Evolutionary conservation across 2,888 invertebrate genomes (phyloP).

Genomic region (Oxytorus armatus): DNA sequence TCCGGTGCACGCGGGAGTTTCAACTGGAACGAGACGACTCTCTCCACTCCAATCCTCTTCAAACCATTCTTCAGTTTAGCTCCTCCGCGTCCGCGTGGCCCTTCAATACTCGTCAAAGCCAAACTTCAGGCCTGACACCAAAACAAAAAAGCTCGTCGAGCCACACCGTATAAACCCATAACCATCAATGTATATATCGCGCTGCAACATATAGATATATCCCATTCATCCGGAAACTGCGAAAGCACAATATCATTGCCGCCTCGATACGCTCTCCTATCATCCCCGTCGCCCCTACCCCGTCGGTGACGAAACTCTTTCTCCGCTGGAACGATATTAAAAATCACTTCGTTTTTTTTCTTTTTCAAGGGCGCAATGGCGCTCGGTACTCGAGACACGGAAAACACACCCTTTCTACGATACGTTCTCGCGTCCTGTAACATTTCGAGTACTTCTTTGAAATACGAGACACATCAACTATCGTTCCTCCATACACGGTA

Average conservation of each 20-base stretch:
- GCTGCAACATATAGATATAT: slow-evolving; percentile 11
- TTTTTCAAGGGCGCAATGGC: slow-evolving; percentile 35
- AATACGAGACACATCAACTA: slow-evolving; percentile 31
- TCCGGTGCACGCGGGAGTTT: too few relatives aligned
- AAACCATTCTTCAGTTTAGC: too few relatives aligned
- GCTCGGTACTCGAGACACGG: slow-evolving; percentile 38
- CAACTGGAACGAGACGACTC: too few relatives aligned
- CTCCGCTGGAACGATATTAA: slow-evolving; percentile 59
- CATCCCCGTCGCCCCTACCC: slow-evolving; percentile 13
- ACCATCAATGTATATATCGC: too few relatives aligned
- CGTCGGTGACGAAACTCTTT: slow-evolving; percentile 34
- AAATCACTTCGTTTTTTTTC: slow-evolving; percentile 58
- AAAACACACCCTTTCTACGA: slow-evolving; percentile 23
- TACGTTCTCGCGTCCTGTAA: slow-evolving; percentile 19
- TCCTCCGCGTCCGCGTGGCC: too few relatives aligned
- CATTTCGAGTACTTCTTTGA: slow-evolving; percentile 51
- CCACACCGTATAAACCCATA: too few relatives aligned
- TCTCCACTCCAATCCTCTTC: too few relatives aligned
- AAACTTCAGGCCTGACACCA: too few relatives aligned
- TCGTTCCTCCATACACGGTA: not conserved
- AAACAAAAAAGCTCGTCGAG: too few relatives aligned
- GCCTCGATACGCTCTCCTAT: too few relatives aligned
- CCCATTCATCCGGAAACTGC: slow-evolving; percentile 47
- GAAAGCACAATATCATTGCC: slow-evolving; percentile 63
- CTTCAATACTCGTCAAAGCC: too few relatives aligned